Evolutionary conservation across 2,797 vertebrate genomes (phyloP), one percentile per base, ranked within the genome.

Genomic region (Mustela erminea): DNA sequence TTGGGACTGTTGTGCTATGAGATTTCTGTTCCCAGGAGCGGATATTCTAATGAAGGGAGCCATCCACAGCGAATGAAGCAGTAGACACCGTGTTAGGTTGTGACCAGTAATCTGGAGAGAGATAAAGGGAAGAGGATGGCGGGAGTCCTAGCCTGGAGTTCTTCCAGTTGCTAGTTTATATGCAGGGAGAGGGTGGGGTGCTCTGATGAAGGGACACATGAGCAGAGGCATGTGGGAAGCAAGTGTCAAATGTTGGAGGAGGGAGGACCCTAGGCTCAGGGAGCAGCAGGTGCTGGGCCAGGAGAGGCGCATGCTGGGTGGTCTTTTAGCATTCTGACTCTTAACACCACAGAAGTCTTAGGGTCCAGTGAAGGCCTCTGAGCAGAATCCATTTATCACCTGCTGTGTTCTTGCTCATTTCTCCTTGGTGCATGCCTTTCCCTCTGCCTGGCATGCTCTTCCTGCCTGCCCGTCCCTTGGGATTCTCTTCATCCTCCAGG

Each of bases 321-420:
- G 43, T 49, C 29, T 20, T 17, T 70, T 68, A 15, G 66, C 15
- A 12, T 21, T 77, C 35, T 0, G 18, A 23, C 38, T 43, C 8
- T 25, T 25, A 17, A 46, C 14, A 10, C 32, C 6, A 0, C 11
- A 38, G 60, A 49, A 43, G 46, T 20, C 41, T 35, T 0, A 0
- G 29, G 49, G 41, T 46, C 68, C 54, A 6, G 46, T n/a, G 58
- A 18, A 66, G 58, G 20, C 32, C n/a, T 87, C 27, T 18, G 20
- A 70, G 52, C 58, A 66, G 60, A 78, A 29, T n/a, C 66, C 20
- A 12, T 23, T 38, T 66, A 43, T 23, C 58, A 74, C 11, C 66
- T 58, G 7, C 77, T 10, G 0, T 60, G 27, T 43, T 52, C 46
- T n/a, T 49, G 52, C 92, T 85, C 43, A 32, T 25, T 46, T 72